A percentile compares a stretch with the other conserved stretches of the same genome.
phyloP scores from a whole-genome alignment of 1,140 invertebrate species.

The Neotoxoptera formosana region DNA sequence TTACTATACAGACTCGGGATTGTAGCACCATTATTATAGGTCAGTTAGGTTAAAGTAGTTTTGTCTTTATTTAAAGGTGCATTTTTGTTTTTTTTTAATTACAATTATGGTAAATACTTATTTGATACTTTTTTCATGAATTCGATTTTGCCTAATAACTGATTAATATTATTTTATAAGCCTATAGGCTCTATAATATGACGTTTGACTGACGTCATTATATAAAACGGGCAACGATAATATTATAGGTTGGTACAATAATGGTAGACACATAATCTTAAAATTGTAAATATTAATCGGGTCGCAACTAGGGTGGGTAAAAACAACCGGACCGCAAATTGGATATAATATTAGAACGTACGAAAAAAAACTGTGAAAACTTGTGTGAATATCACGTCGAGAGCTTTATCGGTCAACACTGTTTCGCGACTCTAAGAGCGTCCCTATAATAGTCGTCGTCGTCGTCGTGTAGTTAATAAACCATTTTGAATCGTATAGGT shows the following conservation, averaged over 20 bases:
- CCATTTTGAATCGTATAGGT: not conserved
- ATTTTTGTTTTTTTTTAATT: not conserved
- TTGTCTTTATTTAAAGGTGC: not conserved
- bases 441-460: not conserved
- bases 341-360: not conserved
- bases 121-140: not conserved
- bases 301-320: not conserved
- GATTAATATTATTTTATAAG: not conserved
- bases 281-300: not conserved
- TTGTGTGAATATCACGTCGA: too few relatives aligned
- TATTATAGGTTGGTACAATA: not conserved
- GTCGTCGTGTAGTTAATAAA: not conserved
- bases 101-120: not conserved
- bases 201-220: not conserved
- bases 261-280: not conserved
- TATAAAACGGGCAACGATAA: not conserved
- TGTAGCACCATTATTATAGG: too few relatives aligned
- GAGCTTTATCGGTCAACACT: too few relatives aligned
- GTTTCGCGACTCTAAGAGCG: too few relatives aligned
- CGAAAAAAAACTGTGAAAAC: too few relatives aligned
- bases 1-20: too few relatives aligned
- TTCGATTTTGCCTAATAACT: not conserved
- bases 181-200: too few relatives aligned
- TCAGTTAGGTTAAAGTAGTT: not conserved
- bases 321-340: not conserved